Evolutionary conservation across 2,797 vertebrate genomes (phyloP).

Genomic region (Tenualosa thibaudeaui): DNA sequence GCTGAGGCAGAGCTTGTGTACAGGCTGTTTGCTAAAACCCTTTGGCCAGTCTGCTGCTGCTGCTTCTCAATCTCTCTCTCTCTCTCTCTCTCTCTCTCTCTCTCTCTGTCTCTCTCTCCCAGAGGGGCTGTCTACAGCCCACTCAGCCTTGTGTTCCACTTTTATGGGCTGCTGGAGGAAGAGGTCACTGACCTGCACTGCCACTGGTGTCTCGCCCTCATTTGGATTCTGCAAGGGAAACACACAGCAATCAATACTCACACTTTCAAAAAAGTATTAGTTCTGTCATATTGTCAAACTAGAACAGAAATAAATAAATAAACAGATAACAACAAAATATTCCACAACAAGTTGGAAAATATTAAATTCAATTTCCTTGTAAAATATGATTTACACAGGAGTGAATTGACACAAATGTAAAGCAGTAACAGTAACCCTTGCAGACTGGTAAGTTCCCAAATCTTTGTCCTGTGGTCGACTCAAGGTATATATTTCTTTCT

Average conservation of each 20-base stretch:
- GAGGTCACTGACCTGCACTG: background rate
- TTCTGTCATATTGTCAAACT: background rate
- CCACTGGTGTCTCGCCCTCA: slow-evolving; percentile 4
- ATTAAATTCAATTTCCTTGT: background rate
- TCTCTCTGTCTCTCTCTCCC: background rate
- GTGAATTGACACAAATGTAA: background rate
- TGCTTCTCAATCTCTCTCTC: too few species aligned
- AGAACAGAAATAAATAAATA: background rate
- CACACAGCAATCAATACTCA: background rate
- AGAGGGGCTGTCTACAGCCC: background rate
- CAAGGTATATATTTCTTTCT: background rate
- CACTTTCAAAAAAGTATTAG: background rate
- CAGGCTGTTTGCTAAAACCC: background rate
- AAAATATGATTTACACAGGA: background rate
- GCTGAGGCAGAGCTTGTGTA: background rate
- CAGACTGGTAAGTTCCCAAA: background rate
- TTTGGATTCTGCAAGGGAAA: background rate
- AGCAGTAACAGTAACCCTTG: background rate
- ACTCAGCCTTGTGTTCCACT: background rate
- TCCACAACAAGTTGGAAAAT: background rate
- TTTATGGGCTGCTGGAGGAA: background rate
- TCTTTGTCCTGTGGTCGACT: background rate
- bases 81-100: too few species aligned
- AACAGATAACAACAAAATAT: background rate
- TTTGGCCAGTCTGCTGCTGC: background rate